Evolutionary conservation across 2,888 invertebrate genomes (phyloP).

Genomic region (Torymus texanus): DNA sequence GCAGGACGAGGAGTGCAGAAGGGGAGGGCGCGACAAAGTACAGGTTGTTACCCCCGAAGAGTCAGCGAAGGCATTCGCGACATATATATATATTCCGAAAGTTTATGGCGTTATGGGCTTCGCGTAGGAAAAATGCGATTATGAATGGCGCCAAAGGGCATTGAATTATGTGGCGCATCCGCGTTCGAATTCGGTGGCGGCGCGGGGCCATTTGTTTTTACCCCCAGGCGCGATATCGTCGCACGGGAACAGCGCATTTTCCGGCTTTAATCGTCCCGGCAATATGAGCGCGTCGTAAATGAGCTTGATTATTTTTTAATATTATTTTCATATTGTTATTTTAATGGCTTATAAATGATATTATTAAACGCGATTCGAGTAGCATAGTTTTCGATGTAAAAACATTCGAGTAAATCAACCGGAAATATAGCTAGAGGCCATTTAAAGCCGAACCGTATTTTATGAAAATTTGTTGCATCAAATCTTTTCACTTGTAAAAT

Average conservation of each 20-base stretch:
- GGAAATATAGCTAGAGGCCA: too few relatives aligned
- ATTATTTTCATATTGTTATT: too few relatives aligned
- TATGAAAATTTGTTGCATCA: too few relatives aligned
- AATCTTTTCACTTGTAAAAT: too few relatives aligned
- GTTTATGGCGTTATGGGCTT: slow-evolving; percentile 25
- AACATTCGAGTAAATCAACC: too few relatives aligned
- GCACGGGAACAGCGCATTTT: not conserved
- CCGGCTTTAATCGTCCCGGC: too few relatives aligned
- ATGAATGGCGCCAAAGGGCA: slow-evolving; percentile 41
- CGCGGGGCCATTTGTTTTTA: slow-evolving; percentile 1
- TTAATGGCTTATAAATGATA: too few relatives aligned
- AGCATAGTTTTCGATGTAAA: too few relatives aligned
- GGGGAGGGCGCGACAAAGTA: slow-evolving; percentile 14
- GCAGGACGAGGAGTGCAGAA: not conserved
- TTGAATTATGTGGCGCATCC: slow-evolving; percentile 44
- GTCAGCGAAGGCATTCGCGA: slow-evolving; percentile 16
- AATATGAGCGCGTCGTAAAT: too few relatives aligned
- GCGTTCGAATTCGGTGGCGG: not conserved
- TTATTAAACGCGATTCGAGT: too few relatives aligned
- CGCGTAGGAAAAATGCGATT: slow-evolving; percentile 42
- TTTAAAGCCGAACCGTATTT: too few relatives aligned
- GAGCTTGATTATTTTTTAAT: too few relatives aligned
- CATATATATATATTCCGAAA: slow-evolving; percentile 34
- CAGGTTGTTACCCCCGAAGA: slow-evolving; percentile 10
- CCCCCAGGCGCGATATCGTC: not conserved